Percentiles rank a stretch among this genome's conserved stretches.
These are phyloP conservation scores for Drosophila trichaetosa DNA, from an alignment of 2,888 invertebrate species.

Conservation along the genomic window DNA sequence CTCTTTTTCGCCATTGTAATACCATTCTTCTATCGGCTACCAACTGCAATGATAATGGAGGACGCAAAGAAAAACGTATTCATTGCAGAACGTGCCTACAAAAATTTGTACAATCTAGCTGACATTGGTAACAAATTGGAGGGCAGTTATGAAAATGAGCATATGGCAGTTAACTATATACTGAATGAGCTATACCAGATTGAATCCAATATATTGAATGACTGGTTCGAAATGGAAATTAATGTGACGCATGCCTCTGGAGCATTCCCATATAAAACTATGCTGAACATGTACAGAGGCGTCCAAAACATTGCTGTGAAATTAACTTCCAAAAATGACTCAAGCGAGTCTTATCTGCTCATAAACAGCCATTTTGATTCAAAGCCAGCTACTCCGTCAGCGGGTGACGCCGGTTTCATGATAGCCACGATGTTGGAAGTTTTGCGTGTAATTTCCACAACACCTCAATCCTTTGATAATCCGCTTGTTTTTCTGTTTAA, in stretches of 20 bases:
- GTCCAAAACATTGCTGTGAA: constrained; percentile 82
- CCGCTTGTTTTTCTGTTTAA: constrained; percentile 88
- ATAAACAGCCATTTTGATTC: constrained; percentile 96
- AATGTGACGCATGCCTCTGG: constrained; percentile 72
- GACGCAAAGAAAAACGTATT: too few species aligned
- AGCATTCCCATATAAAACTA: constrained; percentile 51
- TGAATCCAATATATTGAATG: too few species aligned
- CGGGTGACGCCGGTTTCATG: constrained; percentile 86
- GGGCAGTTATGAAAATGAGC: too few species aligned
- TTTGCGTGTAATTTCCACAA: constrained; percentile 84
- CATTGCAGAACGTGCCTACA: too few species aligned
- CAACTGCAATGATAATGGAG: too few species aligned
- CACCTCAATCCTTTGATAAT: constrained; percentile 85
- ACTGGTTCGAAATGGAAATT: too few species aligned
- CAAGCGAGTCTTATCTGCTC: constrained; percentile 84
- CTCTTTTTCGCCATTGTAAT: too few species aligned
- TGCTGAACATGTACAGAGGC: constrained; percentile 74
- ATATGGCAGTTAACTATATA: too few species aligned
- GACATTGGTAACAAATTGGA: too few species aligned
- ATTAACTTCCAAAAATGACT: constrained; percentile 65
- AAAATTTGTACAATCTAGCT: too few species aligned
- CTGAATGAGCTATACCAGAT: too few species aligned
- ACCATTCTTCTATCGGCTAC: too few species aligned
- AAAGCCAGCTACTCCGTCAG: constrained; percentile 90
- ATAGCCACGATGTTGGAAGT: constrained; percentile 88